phyloP scores from a whole-genome alignment of 2,888 invertebrate species.

The Andricus curvator region DNA sequence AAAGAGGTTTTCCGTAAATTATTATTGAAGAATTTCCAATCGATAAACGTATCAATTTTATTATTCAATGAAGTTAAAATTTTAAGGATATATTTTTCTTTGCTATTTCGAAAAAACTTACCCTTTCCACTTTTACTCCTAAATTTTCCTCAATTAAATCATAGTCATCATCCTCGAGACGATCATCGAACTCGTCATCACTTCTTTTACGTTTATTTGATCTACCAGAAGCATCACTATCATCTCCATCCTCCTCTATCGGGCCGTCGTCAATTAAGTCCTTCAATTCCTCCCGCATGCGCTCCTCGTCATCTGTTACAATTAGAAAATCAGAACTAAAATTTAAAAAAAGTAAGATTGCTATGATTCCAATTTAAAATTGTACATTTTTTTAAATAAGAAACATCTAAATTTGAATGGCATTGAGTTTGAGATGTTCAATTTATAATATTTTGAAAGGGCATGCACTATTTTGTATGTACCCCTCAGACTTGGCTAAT shows the following conservation, averaged over 20 bases:
- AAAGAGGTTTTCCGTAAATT: slow-evolving; percentile 42
- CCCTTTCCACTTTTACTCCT: slow-evolving; percentile 95
- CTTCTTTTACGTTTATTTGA: slow-evolving; percentile 88
- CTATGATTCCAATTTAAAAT: too few relatives aligned
- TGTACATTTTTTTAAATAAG: too few relatives aligned
- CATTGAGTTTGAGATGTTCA: too few relatives aligned
- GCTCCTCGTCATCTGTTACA: slow-evolving; percentile 89
- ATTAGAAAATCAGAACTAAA: background rate
- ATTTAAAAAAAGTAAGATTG: too few relatives aligned
- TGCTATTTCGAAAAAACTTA: slow-evolving; percentile 73
- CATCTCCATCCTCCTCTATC: slow-evolving; percentile 92
- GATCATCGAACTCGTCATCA: slow-evolving; percentile 93
- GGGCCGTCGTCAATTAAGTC: slow-evolving; percentile 97
- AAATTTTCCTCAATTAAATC: slow-evolving; percentile 98
- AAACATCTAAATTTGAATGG: too few relatives aligned
- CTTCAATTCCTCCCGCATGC: slow-evolving; percentile 91
- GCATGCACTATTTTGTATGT: too few relatives aligned
- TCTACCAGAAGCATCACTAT: slow-evolving; percentile 84
- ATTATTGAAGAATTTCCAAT: background rate
- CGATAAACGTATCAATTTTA: background rate
- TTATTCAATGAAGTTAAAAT: background rate
- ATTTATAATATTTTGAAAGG: too few relatives aligned
- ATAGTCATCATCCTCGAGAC: slow-evolving; percentile 98
- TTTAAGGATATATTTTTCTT: background rate
- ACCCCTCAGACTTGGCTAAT: too few relatives aligned